A percentile compares a stretch with the other conserved stretches of the same genome.
phyloP scores from a whole-genome alignment of 2,888 invertebrate species.

The Rutpela maculata region DNA sequence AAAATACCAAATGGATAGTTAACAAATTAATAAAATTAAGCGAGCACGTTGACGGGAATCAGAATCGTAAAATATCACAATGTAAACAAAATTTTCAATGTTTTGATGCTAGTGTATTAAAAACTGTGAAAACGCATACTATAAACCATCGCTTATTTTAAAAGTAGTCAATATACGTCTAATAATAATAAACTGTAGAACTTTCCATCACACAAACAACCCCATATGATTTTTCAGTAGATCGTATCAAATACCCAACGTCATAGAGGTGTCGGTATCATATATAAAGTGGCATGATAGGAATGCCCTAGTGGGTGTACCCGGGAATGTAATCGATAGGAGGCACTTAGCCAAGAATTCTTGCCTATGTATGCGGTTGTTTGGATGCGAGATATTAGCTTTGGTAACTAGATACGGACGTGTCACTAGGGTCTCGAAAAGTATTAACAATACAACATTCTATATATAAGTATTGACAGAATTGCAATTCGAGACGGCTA shows the following conservation, averaged over 20 bases:
- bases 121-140: too few species aligned
- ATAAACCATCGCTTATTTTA: neutral
- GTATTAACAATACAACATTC: conserved; percentile 55
- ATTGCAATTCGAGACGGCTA: conserved; percentile 32
- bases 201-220: neutral
- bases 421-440: conserved; percentile 57
- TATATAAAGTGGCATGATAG: conserved; percentile 47
- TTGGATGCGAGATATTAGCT: conserved; percentile 57
- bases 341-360: conserved; percentile 51
- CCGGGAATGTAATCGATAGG: conserved; percentile 56
- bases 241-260: conserved; percentile 29
- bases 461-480: conserved; percentile 20
- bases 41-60: too few species aligned
- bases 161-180: neutral
- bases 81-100: too few species aligned
- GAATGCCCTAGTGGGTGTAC: conserved; percentile 48
- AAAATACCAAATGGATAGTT: too few species aligned
- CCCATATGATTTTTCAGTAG: conserved; percentile 10
- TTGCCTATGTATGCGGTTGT: conserved; percentile 44
- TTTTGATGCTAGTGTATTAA: too few species aligned
- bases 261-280: conserved; percentile 37
- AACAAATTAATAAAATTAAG: too few species aligned
- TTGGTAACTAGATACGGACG: conserved; percentile 64
- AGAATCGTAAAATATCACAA: too few species aligned
- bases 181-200: neutral